Conservation (phyloP, 2,888 invertebrate species). For the Lepidochitona cinerea region DNA sequence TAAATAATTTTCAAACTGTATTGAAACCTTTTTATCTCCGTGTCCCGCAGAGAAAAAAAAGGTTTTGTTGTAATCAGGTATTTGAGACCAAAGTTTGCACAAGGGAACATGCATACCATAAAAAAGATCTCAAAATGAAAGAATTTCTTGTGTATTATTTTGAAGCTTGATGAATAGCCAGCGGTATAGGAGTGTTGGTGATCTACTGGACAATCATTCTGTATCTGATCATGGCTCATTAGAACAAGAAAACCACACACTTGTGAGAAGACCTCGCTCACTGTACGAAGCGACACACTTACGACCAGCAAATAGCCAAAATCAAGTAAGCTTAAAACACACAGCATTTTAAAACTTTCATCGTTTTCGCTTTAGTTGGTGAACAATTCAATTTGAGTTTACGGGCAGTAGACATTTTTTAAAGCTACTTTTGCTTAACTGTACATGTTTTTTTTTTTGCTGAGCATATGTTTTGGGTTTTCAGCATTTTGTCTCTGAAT, state of each 20-base stretch:
- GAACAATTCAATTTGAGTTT: too few species aligned
- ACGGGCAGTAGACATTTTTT: too few species aligned
- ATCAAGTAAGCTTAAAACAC: background rate
- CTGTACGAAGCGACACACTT: slow-evolving; percentile 40
- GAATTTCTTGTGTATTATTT: too few species aligned
- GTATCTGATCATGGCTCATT: slow-evolving; percentile 32
- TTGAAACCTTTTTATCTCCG: background rate
- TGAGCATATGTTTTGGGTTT: background rate
- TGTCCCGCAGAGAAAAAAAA: background rate
- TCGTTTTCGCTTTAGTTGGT: too few species aligned
- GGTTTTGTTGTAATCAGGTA: background rate
- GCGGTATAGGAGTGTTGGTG: slow-evolving; percentile 54
- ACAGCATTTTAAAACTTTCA: too few species aligned
- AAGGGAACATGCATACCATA: too few species aligned
- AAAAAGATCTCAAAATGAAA: too few species aligned
- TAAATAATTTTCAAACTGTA: background rate
- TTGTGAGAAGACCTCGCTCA: slow-evolving; percentile 41
- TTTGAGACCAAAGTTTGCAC: too few species aligned
- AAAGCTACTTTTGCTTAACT: too few species aligned
- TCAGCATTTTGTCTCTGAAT: background rate
- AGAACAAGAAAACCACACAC: slow-evolving; percentile 36
- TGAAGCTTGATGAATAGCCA: slow-evolving; percentile 17
- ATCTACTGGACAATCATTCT: slow-evolving; percentile 44
- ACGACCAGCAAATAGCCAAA: background rate
- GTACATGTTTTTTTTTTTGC: too few species aligned